Evolutionary conservation across 2,888 invertebrate genomes (phyloP).

Genomic region (Coenonympha glycerion): DNA sequence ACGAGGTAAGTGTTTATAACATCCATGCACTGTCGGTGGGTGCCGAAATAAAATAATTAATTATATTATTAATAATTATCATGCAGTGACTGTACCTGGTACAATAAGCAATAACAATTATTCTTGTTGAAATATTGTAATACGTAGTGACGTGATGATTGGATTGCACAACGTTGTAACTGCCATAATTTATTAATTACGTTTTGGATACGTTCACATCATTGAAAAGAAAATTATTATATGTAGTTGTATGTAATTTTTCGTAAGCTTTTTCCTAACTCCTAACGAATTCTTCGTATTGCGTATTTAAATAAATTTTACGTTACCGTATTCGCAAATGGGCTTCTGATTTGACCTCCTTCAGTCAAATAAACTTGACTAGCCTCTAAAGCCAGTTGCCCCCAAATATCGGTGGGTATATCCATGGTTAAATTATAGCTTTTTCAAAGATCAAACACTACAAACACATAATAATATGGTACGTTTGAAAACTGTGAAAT

Average conservation of each 20-base stretch:
- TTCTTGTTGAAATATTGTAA: neutral
- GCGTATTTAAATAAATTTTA: neutral
- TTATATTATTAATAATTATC: neutral
- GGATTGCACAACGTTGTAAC: neutral
- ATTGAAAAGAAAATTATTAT: no score
- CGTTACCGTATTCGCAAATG: constrained; percentile 88
- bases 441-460: constrained; percentile 38
- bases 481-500: constrained; percentile 31
- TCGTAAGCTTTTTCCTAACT: no score
- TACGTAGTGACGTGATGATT: neutral
- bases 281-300: no score
- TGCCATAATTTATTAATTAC: constrained; percentile 8
- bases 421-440: constrained; percentile 68
- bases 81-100: neutral
- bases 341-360: constrained; percentile 85
- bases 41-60: no score
- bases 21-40: no score
- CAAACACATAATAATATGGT: constrained; percentile 38
- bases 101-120: neutral
- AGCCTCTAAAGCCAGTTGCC: constrained; percentile 90
- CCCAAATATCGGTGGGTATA: constrained; percentile 88
- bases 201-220: neutral
- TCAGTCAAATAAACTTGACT: constrained; percentile 90
- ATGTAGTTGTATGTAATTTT: no score
- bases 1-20: neutral